Percentiles rank a stretch among this genome's conserved stretches.
These are phyloP conservation scores for Scaptomyza flava DNA, from an alignment of 2,888 invertebrate genomes.

Conservation along the genomic window DNA sequence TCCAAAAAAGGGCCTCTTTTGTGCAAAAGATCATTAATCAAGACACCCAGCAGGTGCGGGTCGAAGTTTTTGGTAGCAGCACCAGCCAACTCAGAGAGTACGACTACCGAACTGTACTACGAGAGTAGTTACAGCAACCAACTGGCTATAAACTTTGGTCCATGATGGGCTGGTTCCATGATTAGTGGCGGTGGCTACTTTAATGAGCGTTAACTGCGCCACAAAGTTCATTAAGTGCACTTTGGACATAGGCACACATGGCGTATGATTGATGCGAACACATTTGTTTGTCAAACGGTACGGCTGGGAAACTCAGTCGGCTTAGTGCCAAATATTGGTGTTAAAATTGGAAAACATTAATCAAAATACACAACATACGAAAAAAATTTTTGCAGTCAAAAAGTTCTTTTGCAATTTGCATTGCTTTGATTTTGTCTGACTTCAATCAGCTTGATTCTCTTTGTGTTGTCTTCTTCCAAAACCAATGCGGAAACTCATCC, in stretches of 20 bases:
- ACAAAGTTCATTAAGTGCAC: conserved; percentile 76
- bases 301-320: conserved; percentile 58
- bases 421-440: conserved; percentile 48
- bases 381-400: conserved; percentile 28
- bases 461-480: conserved; percentile 15
- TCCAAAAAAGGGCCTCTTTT: conserved; percentile 69
- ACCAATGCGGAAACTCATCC: conserved; percentile 72
- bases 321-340: conserved; percentile 65
- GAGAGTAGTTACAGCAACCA: conserved; percentile 25
- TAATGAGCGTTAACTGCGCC: conserved; percentile 80
- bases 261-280: conserved; percentile 72
- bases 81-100: conserved; percentile 31
- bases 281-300: conserved; percentile 49
- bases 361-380: conserved; percentile 49
- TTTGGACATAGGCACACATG: conserved; percentile 45
- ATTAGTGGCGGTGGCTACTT: conserved; percentile 75
- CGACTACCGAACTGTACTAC: conserved; percentile 75
- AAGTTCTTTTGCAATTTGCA: conserved; percentile 54
- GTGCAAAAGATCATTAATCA: conserved; percentile 69
- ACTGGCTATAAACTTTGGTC: conserved; percentile 27
- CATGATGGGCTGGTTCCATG: conserved; percentile 42
- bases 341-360: conserved; percentile 73
- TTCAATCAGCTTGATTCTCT: conserved; percentile 26
- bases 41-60: conserved; percentile 76
- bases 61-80: conserved; percentile 65